Base-by-base conservation (phyloP, 2,113 vertebrate genomes). In the Trichomycterus rosablanca region DNA sequence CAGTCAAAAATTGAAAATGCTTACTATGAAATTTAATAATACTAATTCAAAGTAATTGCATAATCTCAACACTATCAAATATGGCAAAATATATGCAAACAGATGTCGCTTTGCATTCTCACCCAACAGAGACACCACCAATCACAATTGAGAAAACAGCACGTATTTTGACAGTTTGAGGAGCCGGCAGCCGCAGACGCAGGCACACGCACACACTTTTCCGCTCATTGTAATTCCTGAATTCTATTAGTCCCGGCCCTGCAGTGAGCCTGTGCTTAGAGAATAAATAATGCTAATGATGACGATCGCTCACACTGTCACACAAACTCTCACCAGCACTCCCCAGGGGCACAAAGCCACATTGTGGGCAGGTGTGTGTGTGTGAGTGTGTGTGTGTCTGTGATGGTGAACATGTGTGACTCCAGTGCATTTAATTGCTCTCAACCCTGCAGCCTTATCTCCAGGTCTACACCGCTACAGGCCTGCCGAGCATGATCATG, bases 271-370 rank as follows among this genome's bases (percentile, higher is more conserved):
- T 78, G 78, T 81, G 85, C 82, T 87, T 85, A 83, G 80, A 82
- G 82, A 87, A 87, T 87, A 87, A 88, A 88, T 88, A 88, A 88
- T 84, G 81, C 78, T 89, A 87, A 89, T 87, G 86, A 89, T 84
- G 81, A 89, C 81, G 84, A 87, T 89, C 81, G 82, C 83, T 89
- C 87, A 86, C 83, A 73, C 84, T 87, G 84, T 85, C 86, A 85
- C 81, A 58, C 59, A 63, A 62, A 53, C 65, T 67, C 70, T 72
- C 42, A 67, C 55, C 12, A 70, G 71, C 75, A 72, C 78, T 81
- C 85, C 69, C 75, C 15, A 39, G 71, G 80, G 85, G 78, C 78
- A 64, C 55, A 50, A 42, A 52, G 50, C 64, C 70, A 56, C 40
- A 53, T 35, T 62, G 66, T 8, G 37, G 52, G 54, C 66, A 63